Conservation (phyloP, 2,888 invertebrate genomes). For the Patella depressa region DNA sequence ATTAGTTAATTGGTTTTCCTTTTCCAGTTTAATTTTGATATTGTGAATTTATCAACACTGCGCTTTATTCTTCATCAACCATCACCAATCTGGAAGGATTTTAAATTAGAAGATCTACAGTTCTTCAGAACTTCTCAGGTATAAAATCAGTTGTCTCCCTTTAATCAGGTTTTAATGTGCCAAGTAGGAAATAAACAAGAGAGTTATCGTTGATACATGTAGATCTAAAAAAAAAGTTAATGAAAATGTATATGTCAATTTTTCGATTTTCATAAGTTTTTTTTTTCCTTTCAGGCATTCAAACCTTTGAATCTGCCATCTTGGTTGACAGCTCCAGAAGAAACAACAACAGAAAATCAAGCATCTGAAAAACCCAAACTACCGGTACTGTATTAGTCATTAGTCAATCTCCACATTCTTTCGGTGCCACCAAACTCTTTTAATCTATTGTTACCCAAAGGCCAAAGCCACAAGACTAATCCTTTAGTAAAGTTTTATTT, state of each 20-base stretch:
- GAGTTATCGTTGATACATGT: neutral
- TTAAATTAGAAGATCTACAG: slow-evolving; percentile 64
- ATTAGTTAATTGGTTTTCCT: neutral
- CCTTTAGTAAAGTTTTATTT: too few species aligned
- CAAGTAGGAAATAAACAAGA: neutral
- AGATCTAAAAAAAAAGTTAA: neutral
- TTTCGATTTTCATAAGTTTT: too few species aligned
- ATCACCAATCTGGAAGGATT: slow-evolving; percentile 69
- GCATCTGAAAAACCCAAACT: slow-evolving; percentile 45
- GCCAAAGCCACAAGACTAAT: too few species aligned
- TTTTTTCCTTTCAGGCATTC: slow-evolving; percentile 34
- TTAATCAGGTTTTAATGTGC: too few species aligned
- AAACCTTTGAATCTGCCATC: slow-evolving; percentile 51
- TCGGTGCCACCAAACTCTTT: too few species aligned
- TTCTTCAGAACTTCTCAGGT: slow-evolving; percentile 53
- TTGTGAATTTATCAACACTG: slow-evolving; percentile 56
- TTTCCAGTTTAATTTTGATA: slow-evolving; percentile 57
- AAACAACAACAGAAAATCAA: slow-evolving; percentile 41
- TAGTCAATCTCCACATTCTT: too few species aligned
- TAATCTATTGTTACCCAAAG: too few species aligned
- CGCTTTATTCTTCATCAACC: slow-evolving; percentile 67
- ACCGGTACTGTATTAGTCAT: slow-evolving; percentile 38
- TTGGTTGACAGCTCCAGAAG: slow-evolving; percentile 47
- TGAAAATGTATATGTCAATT: neutral
- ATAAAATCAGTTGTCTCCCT: slow-evolving; percentile 1